Base-by-base conservation (phyloP, 2,113 vertebrate genomes). In the Hemiscyllium ocellatum region DNA sequence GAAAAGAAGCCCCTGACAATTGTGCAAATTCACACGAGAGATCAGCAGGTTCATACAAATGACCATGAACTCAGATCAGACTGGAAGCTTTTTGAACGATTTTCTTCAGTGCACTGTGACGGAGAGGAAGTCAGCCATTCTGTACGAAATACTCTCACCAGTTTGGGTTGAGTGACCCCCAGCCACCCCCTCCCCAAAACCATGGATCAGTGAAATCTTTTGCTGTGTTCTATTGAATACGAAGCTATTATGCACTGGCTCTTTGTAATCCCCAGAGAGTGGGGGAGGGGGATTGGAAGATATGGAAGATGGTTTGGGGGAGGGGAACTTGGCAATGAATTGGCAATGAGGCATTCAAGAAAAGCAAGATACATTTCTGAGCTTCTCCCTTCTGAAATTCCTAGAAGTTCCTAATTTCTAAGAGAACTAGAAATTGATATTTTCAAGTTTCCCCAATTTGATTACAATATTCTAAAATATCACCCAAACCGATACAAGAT, bases 211-310 rank as follows among this genome's bases (percentile, higher is more conserved):
- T 72, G 50, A 26, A 72, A 72, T 52, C 94, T 52, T 72, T 70
- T 50, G 66, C 94, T 95, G 68, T 47, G 42, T 94, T 94, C 65
- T 24, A 37, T 95, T 95, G 94, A 95, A 95, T 70, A 95, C 69
- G 72, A 72, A 95, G 94, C 94, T 95, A 95, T 95, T 95, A 95
- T 69, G 68, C 94, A 72, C 50, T n/a, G 47, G 94, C 65, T 69
- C 68, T 70, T 95, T 95, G 94, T 52, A 95, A 95, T 72, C 94
- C 94, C 94, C 37, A 72, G 94, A 50, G 94, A 50, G 68, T 15
- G 94, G 93, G 93, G 91, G 91, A 94, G 37, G 91, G 65, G n/a
- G 91, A 69, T 15, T 66, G 91, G 65, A 94, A 69, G 65, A 94
- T 20, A 94, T 69, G 91, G 91, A 94, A 65, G 94, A 72, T 50